phyloP scores from a whole-genome alignment of 2,888 invertebrate genomes.

The Tortrix viridana region DNA sequence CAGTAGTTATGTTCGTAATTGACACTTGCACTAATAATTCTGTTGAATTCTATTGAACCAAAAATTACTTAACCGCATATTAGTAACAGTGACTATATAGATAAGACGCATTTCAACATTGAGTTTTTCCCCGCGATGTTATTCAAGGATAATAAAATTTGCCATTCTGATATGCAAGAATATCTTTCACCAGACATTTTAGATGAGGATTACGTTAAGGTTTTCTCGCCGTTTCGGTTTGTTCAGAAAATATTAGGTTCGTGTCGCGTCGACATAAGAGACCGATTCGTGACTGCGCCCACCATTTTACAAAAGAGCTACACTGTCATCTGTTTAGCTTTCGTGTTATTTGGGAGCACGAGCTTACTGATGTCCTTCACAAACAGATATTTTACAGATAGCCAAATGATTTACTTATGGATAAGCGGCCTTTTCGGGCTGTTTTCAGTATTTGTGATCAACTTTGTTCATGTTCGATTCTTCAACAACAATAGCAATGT shows the following conservation, averaged over 20 bases:
- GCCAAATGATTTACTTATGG: constrained; percentile 25
- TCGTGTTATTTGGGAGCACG: background rate
- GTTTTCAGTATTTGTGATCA: constrained; percentile 45
- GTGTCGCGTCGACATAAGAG: constrained; percentile 39
- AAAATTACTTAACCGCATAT: no score
- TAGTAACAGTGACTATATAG: no score
- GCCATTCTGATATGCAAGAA: background rate
- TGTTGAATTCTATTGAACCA: no score
- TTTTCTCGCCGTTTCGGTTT: constrained; percentile 24
- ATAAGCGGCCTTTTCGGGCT: constrained; percentile 24
- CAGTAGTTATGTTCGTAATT: no score
- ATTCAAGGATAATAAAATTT: background rate
- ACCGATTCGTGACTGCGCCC: constrained; percentile 23
- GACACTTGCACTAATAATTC: no score
- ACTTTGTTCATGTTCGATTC: constrained; percentile 58
- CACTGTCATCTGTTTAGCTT: background rate
- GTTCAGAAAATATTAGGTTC: constrained; percentile 37
- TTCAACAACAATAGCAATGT: constrained; percentile 54
- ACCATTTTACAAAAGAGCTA: constrained; percentile 13
- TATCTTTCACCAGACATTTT: constrained; percentile 38
- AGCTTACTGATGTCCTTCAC: background rate
- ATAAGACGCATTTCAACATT: no score
- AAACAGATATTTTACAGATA: constrained; percentile 23
- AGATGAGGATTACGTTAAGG: constrained; percentile 41
- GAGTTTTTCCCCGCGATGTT: no score